Evolutionary conservation across 2,888 invertebrate genomes (phyloP).

Genomic region (Leptarthrus brevirostris): DNA sequence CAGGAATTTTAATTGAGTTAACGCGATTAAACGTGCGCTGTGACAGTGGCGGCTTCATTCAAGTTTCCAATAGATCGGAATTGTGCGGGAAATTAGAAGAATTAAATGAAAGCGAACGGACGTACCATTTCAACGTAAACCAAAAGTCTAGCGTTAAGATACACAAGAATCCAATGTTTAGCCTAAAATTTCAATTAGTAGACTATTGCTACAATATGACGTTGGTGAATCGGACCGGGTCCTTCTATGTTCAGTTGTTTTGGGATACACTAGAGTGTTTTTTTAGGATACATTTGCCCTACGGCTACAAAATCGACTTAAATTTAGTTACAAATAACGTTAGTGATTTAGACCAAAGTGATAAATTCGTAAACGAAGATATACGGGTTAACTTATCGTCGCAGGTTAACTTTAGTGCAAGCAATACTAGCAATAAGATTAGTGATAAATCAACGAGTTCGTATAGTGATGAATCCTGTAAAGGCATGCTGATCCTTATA

Average conservation of each 20-base stretch:
- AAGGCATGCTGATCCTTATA: conserved; percentile 59
- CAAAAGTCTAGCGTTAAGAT: conserved; percentile 69
- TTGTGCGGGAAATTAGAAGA: conserved; percentile 80
- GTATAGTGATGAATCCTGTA: conserved; percentile 33
- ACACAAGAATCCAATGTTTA: conserved; percentile 75
- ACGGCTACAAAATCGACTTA: conserved; percentile 74
- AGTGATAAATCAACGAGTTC: conserved; percentile 11
- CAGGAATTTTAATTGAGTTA: conserved; percentile 74
- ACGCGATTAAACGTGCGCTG: conserved; percentile 79
- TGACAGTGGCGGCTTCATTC: conserved; percentile 71
- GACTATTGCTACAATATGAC: conserved; percentile 80
- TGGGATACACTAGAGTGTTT: conserved; percentile 73
- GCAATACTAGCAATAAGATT: conserved; percentile 33
- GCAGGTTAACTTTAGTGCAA: conserved; percentile 50
- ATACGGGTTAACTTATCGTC: conserved; percentile 21
- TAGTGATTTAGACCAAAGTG: conserved; percentile 48
- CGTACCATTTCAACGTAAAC: conserved; percentile 72
- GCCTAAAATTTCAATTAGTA: conserved; percentile 74
- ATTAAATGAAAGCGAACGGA: conserved; percentile 71
- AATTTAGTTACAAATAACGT: conserved; percentile 68
- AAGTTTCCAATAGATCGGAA: conserved; percentile 68
- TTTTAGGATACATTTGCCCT: conserved; percentile 77
- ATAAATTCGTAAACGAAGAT: conserved; percentile 57
- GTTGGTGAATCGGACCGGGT: conserved; percentile 73
- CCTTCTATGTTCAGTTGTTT: conserved; percentile 73